Evolutionary conservation across 1,140 invertebrate genomes (phyloP).

Genomic region (Drosophila willistoni): DNA sequence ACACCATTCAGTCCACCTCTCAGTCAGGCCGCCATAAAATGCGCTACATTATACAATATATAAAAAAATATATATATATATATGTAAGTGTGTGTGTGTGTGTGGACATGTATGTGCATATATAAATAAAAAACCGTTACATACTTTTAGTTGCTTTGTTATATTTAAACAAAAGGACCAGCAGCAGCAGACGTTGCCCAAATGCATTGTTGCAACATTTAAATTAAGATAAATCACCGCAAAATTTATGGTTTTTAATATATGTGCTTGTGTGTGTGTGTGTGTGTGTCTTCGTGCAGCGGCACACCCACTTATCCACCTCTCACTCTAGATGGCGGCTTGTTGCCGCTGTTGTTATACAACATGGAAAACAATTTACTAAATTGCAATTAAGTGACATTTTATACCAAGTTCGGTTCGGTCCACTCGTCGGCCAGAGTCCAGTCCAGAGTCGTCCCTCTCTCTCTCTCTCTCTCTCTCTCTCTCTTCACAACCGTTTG

Average conservation of each 20-base stretch:
- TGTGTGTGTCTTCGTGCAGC: background rate
- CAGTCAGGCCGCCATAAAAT: slow-evolving; percentile 47
- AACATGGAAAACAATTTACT: slow-evolving; percentile 82
- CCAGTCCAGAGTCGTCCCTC: slow-evolving; percentile 9
- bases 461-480: background rate
- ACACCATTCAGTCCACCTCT: background rate
- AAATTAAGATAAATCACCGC: slow-evolving; percentile 83
- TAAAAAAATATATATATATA: background rate
- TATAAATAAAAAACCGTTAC: slow-evolving; percentile 58
- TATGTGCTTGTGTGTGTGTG: slow-evolving; percentile 25
- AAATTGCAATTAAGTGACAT: slow-evolving; percentile 83
- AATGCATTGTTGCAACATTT: slow-evolving; percentile 82
- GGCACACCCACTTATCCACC: background rate
- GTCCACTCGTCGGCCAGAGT: slow-evolving; percentile 42
- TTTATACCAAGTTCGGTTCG: slow-evolving; percentile 63
- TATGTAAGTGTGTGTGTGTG: background rate
- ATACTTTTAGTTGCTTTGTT: slow-evolving; percentile 81
- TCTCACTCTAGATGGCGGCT: slow-evolving; percentile 33
- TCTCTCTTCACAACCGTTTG: background rate
- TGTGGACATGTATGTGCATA: background rate
- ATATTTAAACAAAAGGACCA: slow-evolving; percentile 75
- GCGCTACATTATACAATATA: slow-evolving; percentile 44
- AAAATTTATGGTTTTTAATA: slow-evolving; percentile 83
- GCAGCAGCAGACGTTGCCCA: slow-evolving; percentile 42
- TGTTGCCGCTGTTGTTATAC: slow-evolving; percentile 78